phyloP scores from a whole-genome alignment of 2,888 invertebrate species.

The Diploptera punctata region DNA sequence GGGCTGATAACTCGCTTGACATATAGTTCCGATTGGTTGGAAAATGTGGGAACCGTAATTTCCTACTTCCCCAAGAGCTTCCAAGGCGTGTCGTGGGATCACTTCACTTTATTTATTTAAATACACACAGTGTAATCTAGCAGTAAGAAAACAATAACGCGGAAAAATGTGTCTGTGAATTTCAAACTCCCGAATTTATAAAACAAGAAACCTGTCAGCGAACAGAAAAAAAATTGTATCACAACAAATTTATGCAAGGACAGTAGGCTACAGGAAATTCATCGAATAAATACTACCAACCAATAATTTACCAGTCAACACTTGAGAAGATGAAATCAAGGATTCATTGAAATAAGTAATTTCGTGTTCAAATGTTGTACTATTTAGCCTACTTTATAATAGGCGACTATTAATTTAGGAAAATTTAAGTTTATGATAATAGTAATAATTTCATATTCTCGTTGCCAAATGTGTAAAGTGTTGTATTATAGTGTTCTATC shows the following conservation, averaged over 20 bases:
- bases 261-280: background rate
- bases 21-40: too few relatives aligned
- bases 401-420: background rate
- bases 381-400: background rate
- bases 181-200: background rate
- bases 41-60: too few relatives aligned
- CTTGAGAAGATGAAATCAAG: background rate
- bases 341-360: background rate
- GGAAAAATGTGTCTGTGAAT: background rate
- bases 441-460: background rate
- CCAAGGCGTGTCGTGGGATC: too few relatives aligned
- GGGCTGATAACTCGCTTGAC: too few relatives aligned
- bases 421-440: background rate
- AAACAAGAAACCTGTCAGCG: slow-evolving; percentile 4
- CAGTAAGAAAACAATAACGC: background rate
- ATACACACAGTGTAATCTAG: background rate
- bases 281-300: background rate
- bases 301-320: background rate
- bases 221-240: background rate
- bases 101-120: too few relatives aligned
- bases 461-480: background rate
- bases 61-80: too few relatives aligned
- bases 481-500: too few relatives aligned
- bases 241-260: background rate
- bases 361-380: background rate